These are phyloP conservation scores for Polyploca ridens DNA, from an alignment of 2,888 invertebrate species.

Conservation along the genomic window DNA sequence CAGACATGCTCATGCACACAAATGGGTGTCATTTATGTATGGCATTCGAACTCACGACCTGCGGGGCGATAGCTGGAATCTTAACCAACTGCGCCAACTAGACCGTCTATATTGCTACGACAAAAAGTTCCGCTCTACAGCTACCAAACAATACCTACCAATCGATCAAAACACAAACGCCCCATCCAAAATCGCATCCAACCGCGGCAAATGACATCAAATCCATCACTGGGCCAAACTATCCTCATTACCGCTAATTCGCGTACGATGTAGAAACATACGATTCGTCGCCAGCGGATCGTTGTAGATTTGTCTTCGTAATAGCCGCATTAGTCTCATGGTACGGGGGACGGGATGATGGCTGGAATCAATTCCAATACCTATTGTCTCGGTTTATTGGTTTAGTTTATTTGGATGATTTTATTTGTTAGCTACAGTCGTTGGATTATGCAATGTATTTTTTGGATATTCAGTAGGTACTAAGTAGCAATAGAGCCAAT, in stretches of 20 bases:
- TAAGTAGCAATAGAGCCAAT: too few relatives aligned
- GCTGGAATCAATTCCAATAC: constrained; percentile 37
- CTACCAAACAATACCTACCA: neutral
- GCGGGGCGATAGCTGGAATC: too few relatives aligned
- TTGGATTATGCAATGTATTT: neutral
- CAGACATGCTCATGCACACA: too few relatives aligned
- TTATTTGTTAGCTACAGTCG: neutral
- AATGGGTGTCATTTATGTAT: too few relatives aligned
- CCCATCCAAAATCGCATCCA: neutral
- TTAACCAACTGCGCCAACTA: too few relatives aligned
- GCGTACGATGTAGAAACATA: constrained; percentile 39
- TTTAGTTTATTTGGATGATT: constrained; percentile 5
- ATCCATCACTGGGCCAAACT: constrained; percentile 26
- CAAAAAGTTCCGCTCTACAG: neutral
- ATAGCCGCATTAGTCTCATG: constrained; percentile 44
- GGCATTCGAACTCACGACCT: too few relatives aligned
- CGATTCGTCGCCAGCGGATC: constrained; percentile 38
- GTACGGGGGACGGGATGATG: constrained; percentile 16
- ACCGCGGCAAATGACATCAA: constrained; percentile 9
- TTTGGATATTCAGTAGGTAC: too few relatives aligned
- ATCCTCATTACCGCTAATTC: constrained; percentile 43
- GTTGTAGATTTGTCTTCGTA: constrained; percentile 48
- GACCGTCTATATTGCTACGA: neutral
- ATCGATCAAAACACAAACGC: constrained; percentile 3
- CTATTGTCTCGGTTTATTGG: constrained; percentile 12